Percentiles rank a stretch among this genome's conserved stretches.
Evolutionary conservation across 2,888 invertebrate genomes (phyloP).

Genomic region (Erannis defoliaria): DNA sequence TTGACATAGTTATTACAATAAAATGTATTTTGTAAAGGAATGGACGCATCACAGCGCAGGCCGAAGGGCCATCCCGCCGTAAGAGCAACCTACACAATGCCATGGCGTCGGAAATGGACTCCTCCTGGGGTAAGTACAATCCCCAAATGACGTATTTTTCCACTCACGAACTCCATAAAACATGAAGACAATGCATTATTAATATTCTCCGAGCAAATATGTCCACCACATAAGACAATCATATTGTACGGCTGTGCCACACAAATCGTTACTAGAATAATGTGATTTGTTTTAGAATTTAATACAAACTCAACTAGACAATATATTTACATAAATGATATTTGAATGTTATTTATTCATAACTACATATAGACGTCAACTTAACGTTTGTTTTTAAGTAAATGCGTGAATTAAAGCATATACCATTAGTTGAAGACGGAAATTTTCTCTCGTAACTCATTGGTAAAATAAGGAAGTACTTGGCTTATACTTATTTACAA

Average conservation of each 20-base stretch:
- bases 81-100: slow-evolving; percentile 90
- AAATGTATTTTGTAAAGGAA: slow-evolving; percentile 63
- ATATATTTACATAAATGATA: neutral
- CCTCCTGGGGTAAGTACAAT: slow-evolving; percentile 75
- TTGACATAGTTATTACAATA: neutral
- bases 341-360: slow-evolving; percentile 1
- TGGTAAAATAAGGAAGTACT: no score
- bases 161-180: slow-evolving; percentile 32
- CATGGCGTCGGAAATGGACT: slow-evolving; percentile 80
- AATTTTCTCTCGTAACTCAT: no score
- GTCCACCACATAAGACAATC: slow-evolving; percentile 23
- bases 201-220: slow-evolving; percentile 43
- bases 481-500: no score
- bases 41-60: slow-evolving; percentile 83
- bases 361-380: neutral
- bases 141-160: slow-evolving; percentile 34
- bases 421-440: neutral
- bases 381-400: neutral
- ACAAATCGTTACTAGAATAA: slow-evolving; percentile 18
- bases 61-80: slow-evolving; percentile 89
- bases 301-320: neutral
- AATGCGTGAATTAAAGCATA: neutral
- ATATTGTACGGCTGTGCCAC: slow-evolving; percentile 31
- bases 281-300: slow-evolving; percentile 6
- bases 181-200: slow-evolving; percentile 46